phyloP scores from a whole-genome alignment of 2,797 vertebrate genomes.

The Eulemur rubriventer region DNA sequence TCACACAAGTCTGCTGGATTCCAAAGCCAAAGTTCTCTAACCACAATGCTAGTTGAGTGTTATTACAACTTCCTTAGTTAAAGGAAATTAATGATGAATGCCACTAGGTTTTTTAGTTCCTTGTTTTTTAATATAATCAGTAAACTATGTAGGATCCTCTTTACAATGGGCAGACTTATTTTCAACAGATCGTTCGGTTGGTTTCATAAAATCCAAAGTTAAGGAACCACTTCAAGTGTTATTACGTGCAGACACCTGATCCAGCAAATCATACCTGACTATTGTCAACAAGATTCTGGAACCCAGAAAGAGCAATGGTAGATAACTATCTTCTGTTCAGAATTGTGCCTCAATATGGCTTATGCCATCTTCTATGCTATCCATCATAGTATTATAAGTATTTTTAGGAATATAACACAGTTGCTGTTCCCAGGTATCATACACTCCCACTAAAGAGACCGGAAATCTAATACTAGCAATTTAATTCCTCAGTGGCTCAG shows the following conservation, averaged over 20 bases:
- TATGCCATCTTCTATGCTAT: neutral
- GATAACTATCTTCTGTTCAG: neutral
- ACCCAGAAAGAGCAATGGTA: neutral
- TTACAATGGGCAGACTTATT: neutral
- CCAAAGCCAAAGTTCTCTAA: neutral
- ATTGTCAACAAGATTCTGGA: neutral
- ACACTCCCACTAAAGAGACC: neutral
- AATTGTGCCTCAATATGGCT: neutral
- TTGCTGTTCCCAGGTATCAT: neutral
- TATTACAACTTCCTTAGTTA: neutral
- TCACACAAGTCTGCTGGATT: neutral
- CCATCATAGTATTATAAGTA: neutral
- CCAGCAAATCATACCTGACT: neutral
- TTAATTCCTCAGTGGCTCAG: neutral
- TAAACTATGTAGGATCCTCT: neutral
- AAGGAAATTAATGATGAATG: neutral
- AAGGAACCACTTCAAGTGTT: neutral
- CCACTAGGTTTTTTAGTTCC: neutral
- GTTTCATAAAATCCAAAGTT: slow-evolving; percentile 21
- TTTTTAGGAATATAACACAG: neutral
- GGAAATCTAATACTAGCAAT: neutral
- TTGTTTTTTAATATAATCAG: neutral
- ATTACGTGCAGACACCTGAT: neutral
- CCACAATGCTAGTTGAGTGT: neutral
- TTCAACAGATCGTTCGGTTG: neutral